Conservation (phyloP, 2,888 invertebrate genomes). For the Archips xylosteana region DNA sequence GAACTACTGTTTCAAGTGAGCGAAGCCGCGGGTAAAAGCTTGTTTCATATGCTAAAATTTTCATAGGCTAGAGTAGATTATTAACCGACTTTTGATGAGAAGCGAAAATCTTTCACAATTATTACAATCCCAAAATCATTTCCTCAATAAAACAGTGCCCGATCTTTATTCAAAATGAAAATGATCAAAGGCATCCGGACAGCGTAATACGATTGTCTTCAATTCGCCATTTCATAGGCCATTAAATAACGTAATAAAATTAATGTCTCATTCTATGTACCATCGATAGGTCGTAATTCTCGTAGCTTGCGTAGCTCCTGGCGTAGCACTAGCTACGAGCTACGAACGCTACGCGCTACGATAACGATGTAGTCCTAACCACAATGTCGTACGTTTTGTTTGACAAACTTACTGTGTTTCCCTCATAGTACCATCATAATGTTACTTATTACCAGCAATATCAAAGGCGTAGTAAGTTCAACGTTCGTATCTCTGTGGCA, state of each 20-base stretch:
- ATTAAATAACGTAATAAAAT: conserved; percentile 27
- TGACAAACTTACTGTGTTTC: neutral
- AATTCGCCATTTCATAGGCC: conserved; percentile 2
- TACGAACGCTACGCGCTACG: conserved; percentile 22
- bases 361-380: conserved; percentile 6
- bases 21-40: too few species aligned
- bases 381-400: neutral
- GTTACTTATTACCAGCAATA: too few species aligned
- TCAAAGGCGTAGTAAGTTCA: too few species aligned
- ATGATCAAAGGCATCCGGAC: conserved; percentile 4
- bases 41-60: neutral
- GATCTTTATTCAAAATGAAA: neutral
- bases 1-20: neutral
- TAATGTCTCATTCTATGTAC: conserved; percentile 6
- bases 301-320: conserved; percentile 26
- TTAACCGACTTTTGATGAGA: neutral
- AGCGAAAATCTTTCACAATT: neutral
- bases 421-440: too few species aligned
- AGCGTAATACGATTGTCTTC: conserved; percentile 13
- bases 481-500: too few species aligned
- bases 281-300: conserved; percentile 25
- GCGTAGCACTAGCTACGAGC: conserved; percentile 35
- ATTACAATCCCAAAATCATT: neutral
- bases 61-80: neutral
- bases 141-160: neutral